Conservation (phyloP, 1,140 invertebrate species). For the Zaprionus davidi region DNA sequence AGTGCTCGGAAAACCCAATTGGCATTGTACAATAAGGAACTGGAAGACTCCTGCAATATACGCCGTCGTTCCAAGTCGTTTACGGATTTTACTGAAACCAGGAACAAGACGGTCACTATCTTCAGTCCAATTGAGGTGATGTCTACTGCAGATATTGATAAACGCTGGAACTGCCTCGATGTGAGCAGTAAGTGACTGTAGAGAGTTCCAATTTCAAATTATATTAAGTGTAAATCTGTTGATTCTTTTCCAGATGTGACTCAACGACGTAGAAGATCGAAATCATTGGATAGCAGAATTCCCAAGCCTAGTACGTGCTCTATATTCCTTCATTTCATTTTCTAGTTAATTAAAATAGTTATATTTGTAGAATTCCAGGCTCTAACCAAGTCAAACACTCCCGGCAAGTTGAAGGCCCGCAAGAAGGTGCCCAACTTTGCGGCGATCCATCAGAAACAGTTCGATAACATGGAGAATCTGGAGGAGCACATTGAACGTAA, state of each 20-base stretch:
- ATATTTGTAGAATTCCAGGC: conserved; percentile 21
- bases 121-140: conserved; percentile 57
- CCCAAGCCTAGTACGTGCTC: conserved; percentile 62
- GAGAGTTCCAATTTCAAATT: background rate
- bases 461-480: conserved; percentile 88
- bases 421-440: conserved; percentile 88
- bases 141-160: conserved; percentile 45
- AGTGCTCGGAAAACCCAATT: background rate
- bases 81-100: conserved; percentile 22
- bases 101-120: conserved; percentile 57
- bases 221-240: background rate
- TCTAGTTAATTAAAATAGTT: background rate
- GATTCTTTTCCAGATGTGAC: conserved; percentile 59
- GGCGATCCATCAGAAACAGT: conserved; percentile 87
- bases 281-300: conserved; percentile 56
- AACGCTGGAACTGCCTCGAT: conserved; percentile 36
- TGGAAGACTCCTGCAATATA: conserved; percentile 11
- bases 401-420: conserved; percentile 57
- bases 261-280: conserved; percentile 64
- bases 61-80: conserved; percentile 63
- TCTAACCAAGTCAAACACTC: conserved; percentile 15
- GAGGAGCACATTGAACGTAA: conserved; percentile 86
- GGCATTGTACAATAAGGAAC: background rate
- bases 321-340: background rate
- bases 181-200: conserved; percentile 46